Evolutionary conservation across 2,797 vertebrate species (phyloP), one percentile per base, ranked within the genome.

Genomic region (Liparis tanakae): DNA sequence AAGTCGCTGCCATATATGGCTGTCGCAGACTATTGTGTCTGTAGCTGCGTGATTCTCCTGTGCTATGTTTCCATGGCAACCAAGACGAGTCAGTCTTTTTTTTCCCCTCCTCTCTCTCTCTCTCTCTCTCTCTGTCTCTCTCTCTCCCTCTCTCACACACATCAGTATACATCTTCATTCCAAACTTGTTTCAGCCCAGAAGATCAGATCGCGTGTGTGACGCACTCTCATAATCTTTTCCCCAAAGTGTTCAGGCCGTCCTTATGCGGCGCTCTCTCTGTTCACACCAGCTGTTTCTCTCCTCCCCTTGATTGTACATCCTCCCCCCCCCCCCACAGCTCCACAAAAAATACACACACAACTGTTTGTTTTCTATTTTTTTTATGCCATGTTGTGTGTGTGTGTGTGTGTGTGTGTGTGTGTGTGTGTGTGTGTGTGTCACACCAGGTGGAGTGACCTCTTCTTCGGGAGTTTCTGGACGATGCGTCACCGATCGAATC

Each of bases 1-100:
- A 95, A 94, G 84, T n/a, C 69, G 7, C 25, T 59, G 76, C 94
- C 94, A 89, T 93, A 95, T 94, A 93, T 93, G 94, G 94, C 73
- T 59, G 81, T 70, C 70, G 59, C 77, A 75, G 69, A 44, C 82
- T 78, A 90, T 91, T 92, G 92, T 93, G 91, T 93, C 86, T 93
- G 87, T 76, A 81, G 88, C 80, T 85, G 77, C 83, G 88, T 86
- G 79, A 78, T 89, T 88, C 84, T 81, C 82, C 86, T 87, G 87
- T 87, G 87, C 87, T 60, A 78, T 33, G 88, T 94, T 90, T 84
- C 94, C 87, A 93, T 91, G 89, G 92, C 80, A 92, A 95, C 94
- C 87, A 68, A 79, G 85, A 85, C 44, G 79, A 92, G 86, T 85
- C 76, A 37, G 63, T 71, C 67, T 48, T 43, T 55, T 72, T 65